Percentiles rank a stretch among this genome's conserved stretches.
Conservation (phyloP, 1,140 invertebrate genomes). For the Rhopalosiphum maidis region DNA sequence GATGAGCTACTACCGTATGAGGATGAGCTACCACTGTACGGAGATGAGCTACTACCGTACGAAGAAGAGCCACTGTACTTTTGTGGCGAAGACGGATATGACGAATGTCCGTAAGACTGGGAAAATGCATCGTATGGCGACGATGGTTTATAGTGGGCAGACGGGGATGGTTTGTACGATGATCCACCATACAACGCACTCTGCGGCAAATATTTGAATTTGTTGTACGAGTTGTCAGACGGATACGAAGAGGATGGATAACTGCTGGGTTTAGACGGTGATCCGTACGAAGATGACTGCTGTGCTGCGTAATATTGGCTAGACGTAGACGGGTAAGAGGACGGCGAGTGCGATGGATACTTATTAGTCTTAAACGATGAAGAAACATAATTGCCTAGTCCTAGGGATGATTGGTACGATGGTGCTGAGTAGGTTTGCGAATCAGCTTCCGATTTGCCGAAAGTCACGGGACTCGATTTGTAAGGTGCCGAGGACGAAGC, state of each 20-base stretch:
- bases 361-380: neutral
- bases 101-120: neutral
- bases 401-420: neutral
- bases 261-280: neutral
- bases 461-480: constrained; percentile 37
- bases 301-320: constrained; percentile 28
- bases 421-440: neutral
- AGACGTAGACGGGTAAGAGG: constrained; percentile 29
- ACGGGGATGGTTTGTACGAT: constrained; percentile 9
- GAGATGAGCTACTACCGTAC: neutral
- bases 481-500: neutral
- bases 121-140: neutral
- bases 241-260: neutral
- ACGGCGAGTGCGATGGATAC: neutral
- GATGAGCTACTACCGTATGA: neutral
- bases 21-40: neutral
- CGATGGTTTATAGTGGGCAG: constrained; percentile 20
- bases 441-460: constrained; percentile 28
- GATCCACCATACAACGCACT: neutral
- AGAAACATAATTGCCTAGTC: constrained; percentile 11
- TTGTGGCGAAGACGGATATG: neutral
- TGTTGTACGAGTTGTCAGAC: neutral
- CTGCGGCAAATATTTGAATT: neutral
- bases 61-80: neutral
- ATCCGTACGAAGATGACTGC: neutral